Evolutionary conservation across 2,797 vertebrate species (phyloP).

Genomic region (Amphiprion clarkii): DNA sequence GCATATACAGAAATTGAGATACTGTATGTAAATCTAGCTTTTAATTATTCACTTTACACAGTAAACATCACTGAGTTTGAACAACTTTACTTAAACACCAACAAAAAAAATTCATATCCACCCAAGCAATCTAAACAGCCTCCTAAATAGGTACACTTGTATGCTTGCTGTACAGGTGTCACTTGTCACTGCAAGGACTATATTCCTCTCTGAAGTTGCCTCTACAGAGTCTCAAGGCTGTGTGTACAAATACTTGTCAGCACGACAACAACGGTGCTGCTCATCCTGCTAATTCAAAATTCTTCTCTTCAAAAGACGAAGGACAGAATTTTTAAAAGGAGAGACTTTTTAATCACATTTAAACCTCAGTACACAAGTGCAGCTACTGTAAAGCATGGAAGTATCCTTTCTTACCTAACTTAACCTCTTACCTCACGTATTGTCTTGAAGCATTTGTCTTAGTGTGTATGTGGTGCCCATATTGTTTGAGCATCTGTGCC

Average conservation of each 20-base stretch:
- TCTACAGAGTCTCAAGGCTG: conserved; percentile 34
- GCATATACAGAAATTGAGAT: too few relatives aligned
- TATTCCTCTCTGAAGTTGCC: conserved; percentile 36
- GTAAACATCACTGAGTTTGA: neutral
- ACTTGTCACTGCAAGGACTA: conserved; percentile 23
- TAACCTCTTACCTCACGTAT: conserved; percentile 30
- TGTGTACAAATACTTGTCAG: conserved; percentile 29
- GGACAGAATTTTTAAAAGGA: conserved; percentile 20
- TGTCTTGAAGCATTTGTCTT: conserved; percentile 14
- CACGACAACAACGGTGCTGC: conserved; percentile 24
- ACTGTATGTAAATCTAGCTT: too few relatives aligned
- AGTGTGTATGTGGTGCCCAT: conserved; percentile 19
- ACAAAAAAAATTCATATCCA: neutral
- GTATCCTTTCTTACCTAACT: conserved; percentile 19
- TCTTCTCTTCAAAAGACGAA: conserved; percentile 17
- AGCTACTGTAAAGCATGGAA: neutral
- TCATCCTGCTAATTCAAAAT: conserved; percentile 38
- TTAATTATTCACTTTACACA: neutral
- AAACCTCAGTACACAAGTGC: conserved; percentile 9
- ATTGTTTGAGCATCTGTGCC: conserved; percentile 56
- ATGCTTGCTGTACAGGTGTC: conserved; percentile 31
- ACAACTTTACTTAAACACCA: neutral
- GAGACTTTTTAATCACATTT: conserved; percentile 42
- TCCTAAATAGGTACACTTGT: conserved; percentile 23
- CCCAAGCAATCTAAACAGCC: neutral